Conservation (phyloP, 2,888 invertebrate genomes). For the Scaptomyza tumidula region DNA sequence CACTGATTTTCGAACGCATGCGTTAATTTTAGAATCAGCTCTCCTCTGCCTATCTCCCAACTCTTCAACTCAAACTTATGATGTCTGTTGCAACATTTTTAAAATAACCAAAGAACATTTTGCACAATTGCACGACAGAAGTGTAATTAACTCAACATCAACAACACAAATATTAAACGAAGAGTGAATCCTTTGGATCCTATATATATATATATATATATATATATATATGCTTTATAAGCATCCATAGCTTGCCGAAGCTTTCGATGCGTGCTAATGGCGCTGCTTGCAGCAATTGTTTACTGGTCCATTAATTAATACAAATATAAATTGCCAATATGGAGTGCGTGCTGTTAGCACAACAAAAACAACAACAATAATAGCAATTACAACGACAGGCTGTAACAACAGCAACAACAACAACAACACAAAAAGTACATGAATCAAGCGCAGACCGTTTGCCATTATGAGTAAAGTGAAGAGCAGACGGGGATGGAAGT, state of each 20-base stretch:
- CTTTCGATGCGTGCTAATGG: conserved; percentile 71
- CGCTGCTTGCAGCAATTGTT: conserved; percentile 77
- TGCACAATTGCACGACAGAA: conserved; percentile 45
- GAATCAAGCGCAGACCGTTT: conserved; percentile 67
- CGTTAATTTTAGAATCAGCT: conserved; percentile 12
- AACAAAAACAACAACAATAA: conserved; percentile 35
- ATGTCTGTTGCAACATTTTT: conserved; percentile 58
- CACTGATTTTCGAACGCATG: background rate
- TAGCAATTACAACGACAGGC: conserved; percentile 27
- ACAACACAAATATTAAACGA: conserved; percentile 4
- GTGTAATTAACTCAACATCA: conserved; percentile 63
- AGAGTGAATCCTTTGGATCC: conserved; percentile 18
- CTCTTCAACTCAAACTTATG: conserved; percentile 45
- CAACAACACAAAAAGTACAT: conserved; percentile 44
- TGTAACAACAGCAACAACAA: conserved; percentile 31
- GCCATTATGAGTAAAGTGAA: conserved; percentile 30
- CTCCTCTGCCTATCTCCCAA: background rate
- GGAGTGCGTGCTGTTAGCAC: conserved; percentile 74
- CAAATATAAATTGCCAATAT: conserved; percentile 81
- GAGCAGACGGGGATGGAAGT: background rate
- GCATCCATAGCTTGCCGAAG: conserved; percentile 27
- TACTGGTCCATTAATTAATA: conserved; percentile 81
- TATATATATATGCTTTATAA: background rate
- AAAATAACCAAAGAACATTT: conserved; percentile 62
- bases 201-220: background rate